A percentile compares a stretch with the other conserved stretches of the same genome.
Conservation (phyloP, 92 coral and sea anemone species). For the Parazoanthus swiftii region DNA sequence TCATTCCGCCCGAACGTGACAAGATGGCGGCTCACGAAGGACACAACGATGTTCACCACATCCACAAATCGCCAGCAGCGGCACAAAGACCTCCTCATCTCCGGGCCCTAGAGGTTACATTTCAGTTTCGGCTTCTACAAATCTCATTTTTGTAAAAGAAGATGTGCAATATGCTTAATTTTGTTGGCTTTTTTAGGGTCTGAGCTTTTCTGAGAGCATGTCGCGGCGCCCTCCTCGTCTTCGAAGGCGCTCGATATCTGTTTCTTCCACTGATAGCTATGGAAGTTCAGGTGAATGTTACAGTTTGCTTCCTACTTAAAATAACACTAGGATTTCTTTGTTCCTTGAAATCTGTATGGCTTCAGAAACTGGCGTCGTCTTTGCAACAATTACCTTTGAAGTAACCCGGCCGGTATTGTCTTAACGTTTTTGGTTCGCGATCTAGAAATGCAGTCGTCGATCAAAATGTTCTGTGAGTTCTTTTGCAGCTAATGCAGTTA, state of each 20-base stretch:
- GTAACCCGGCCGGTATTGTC: constrained; percentile 24
- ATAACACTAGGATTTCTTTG: background rate
- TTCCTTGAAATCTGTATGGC: background rate
- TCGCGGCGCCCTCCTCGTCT: constrained; percentile 99
- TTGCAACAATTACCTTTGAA: constrained; percentile 26
- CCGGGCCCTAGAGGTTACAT: constrained; percentile 88
- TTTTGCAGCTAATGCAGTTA: constrained; percentile 13
- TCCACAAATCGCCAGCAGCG: constrained; percentile 98
- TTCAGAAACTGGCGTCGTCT: constrained; percentile 18
- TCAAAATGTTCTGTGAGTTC: background rate
- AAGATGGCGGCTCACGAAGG: constrained; percentile 98
- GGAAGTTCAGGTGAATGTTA: constrained; percentile 95
- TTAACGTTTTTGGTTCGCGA: constrained; percentile 18
- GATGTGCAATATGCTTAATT: background rate
- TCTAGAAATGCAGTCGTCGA: constrained; percentile 37
- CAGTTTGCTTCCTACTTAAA: constrained; percentile 1
- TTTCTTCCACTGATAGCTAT: constrained; percentile 98
- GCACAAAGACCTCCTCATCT: constrained; percentile 99
- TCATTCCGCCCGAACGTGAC: constrained; percentile 51
- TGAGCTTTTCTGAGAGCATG: constrained; percentile 99
- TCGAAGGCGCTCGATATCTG: constrained; percentile 99
- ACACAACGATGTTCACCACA: constrained; percentile 65
- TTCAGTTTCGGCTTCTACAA: background rate
- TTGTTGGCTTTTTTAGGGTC: constrained; percentile 75
- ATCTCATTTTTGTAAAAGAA: background rate